A percentile compares a stretch with the other conserved stretches of the same genome.
Evolutionary conservation across 2,888 invertebrate species (phyloP).

Genomic region (Tineola bisselliella): DNA sequence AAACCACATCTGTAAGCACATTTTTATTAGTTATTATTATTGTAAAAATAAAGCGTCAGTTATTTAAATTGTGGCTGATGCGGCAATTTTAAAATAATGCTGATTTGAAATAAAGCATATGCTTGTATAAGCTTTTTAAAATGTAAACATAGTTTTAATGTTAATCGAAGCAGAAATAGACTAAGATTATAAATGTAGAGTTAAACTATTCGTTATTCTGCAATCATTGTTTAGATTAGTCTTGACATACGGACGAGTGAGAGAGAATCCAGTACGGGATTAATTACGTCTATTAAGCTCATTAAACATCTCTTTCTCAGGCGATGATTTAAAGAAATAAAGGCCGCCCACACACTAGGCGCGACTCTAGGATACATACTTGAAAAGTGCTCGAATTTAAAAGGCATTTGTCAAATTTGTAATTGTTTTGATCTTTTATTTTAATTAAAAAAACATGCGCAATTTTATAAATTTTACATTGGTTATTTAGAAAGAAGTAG

Average conservation of each 20-base stretch:
- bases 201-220: neutral
- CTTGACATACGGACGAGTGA: neutral
- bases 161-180: neutral
- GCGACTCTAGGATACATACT: neutral
- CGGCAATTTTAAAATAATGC: no score
- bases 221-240: neutral
- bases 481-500: no score
- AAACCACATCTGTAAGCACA: no score
- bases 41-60: no score
- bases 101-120: no score
- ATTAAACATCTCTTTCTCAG: constrained; percentile 31
- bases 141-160: no score
- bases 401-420: neutral
- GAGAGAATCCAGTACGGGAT: constrained; percentile 27
- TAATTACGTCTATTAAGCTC: constrained; percentile 48
- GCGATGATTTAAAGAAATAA: neutral
- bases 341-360: neutral
- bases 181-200: neutral
- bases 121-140: no score
- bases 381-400: neutral
- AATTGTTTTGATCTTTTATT: neutral
- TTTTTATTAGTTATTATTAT: no score
- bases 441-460: no score
- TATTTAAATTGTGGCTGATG: no score
- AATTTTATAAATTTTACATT: neutral